phyloP scores from a whole-genome alignment of 2,113 vertebrate species.

The Myrmecobius fasciatus region DNA sequence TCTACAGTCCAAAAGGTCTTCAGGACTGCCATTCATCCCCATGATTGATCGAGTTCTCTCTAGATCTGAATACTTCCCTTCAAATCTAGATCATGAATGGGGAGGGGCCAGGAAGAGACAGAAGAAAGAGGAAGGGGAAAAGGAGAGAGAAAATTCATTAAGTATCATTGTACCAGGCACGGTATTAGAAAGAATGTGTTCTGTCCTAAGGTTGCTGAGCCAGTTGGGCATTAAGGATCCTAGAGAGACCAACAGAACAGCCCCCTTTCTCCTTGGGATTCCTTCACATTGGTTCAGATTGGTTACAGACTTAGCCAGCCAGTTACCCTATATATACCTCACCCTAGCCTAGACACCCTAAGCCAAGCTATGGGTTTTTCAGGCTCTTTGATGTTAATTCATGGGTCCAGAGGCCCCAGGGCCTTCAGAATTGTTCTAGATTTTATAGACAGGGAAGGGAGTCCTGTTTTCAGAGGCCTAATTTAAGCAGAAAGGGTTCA shows the following conservation, averaged over 20 bases:
- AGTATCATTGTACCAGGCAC: not conserved
- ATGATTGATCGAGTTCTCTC: not conserved
- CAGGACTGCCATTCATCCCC: not conserved
- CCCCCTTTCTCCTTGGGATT: not conserved
- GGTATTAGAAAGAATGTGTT: not conserved
- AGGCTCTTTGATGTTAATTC: constrained; percentile 8
- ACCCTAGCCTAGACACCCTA: not conserved
- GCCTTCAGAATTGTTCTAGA: not conserved
- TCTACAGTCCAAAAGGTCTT: not conserved
- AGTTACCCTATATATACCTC: not conserved
- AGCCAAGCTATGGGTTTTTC: not conserved
- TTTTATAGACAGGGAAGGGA: not conserved
- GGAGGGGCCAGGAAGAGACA: no score
- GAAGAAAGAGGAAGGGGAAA: not conserved
- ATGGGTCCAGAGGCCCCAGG: not conserved
- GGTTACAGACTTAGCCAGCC: not conserved
- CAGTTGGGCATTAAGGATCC: not conserved
- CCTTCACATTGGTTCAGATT: not conserved
- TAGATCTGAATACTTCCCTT: not conserved
- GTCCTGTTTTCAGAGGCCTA: not conserved
- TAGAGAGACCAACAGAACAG: not conserved
- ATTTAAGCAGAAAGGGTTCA: not conserved
- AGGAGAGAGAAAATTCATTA: not conserved
- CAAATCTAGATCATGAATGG: constrained; percentile 25
- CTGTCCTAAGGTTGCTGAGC: not conserved